These are phyloP conservation scores for Epinephelus malabaricus DNA, from an alignment of 2,797 vertebrate species.

Conservation along the genomic window DNA sequence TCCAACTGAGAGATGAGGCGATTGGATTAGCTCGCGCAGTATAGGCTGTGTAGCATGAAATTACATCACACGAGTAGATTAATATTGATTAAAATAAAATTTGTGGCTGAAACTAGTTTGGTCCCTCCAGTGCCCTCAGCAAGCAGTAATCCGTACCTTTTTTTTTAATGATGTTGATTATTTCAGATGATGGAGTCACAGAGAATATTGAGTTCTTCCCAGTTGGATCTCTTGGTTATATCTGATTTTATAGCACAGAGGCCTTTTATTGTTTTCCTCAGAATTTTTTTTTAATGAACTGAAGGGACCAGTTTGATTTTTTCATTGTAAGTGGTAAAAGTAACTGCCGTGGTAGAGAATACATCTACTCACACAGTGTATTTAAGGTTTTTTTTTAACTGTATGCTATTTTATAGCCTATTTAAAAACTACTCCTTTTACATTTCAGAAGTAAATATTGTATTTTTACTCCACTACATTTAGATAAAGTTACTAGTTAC, in stretches of 20 bases:
- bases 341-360: neutral
- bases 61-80: slow-evolving; percentile 69
- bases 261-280: slow-evolving; percentile 7
- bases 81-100: slow-evolving; percentile 65
- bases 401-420: neutral
- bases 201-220: slow-evolving; percentile 37
- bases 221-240: slow-evolving; percentile 4
- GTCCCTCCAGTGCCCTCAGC: slow-evolving; percentile 25
- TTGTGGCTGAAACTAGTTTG: slow-evolving; percentile 47
- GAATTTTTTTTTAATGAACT: slow-evolving; percentile 27
- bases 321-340: no score
- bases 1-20: slow-evolving; percentile 42
- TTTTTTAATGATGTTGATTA: slow-evolving; percentile 40
- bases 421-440: neutral
- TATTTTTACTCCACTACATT: no score
- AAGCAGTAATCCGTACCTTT: slow-evolving; percentile 33
- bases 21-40: slow-evolving; percentile 54
- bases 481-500: no score
- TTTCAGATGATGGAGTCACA: slow-evolving; percentile 34
- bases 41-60: slow-evolving; percentile 67
- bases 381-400: neutral
- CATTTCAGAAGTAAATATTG: no score
- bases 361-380: neutral
- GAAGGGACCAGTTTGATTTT: neutral
- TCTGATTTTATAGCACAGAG: slow-evolving; percentile 34